Evolutionary conservation across 2,888 invertebrate species (phyloP).

Genomic region (Cryptocephalus primarius): DNA sequence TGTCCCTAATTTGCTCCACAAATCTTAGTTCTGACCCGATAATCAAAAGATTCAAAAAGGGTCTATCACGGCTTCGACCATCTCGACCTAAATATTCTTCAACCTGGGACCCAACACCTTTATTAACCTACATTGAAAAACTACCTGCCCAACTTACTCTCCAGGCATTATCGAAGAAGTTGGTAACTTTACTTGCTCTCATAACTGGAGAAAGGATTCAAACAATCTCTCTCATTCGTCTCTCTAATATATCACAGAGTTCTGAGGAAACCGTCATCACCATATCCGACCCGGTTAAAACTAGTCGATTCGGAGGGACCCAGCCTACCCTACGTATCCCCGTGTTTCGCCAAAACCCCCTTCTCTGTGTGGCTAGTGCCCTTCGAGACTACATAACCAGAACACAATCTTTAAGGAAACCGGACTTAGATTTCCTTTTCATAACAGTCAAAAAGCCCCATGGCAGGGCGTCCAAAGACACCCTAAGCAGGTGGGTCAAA

Average conservation of each 20-base stretch:
- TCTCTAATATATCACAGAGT: background rate
- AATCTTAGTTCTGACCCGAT: background rate
- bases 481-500: constrained; percentile 6
- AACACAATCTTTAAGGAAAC: background rate
- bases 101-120: background rate
- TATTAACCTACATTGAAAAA: background rate
- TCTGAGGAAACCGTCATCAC: background rate
- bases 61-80: background rate
- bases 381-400: background rate
- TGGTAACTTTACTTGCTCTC: background rate
- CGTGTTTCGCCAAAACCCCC: background rate
- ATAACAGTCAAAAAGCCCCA: background rate
- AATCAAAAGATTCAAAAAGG: background rate
- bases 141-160: background rate
- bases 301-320: background rate
- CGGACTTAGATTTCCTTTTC: background rate
- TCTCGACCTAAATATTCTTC: background rate
- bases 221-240: background rate
- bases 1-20: background rate
- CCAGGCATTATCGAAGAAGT: background rate
- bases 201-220: background rate
- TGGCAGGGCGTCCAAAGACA: constrained; percentile 4
- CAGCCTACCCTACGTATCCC: background rate
- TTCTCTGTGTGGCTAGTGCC: background rate
- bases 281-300: background rate